These are phyloP conservation scores for Channallabes apus DNA, from an alignment of 2,797 vertebrate genomes.

Conservation along the genomic window DNA sequence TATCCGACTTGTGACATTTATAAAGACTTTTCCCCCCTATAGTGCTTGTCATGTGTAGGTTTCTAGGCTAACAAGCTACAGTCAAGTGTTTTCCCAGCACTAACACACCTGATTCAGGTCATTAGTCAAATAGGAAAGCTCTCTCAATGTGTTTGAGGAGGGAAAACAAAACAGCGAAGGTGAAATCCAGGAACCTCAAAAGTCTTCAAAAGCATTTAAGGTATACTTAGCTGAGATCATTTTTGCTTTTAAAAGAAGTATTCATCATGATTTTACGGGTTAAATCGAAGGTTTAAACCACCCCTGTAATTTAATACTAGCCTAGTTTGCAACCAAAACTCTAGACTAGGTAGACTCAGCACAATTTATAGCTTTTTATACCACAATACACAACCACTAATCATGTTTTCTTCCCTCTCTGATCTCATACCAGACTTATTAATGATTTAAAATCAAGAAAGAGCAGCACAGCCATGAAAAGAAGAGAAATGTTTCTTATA, in stretches of 20 bases:
- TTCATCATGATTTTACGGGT: background rate
- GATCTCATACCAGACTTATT: background rate
- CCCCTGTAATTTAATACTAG: background rate
- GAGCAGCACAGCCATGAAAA: background rate
- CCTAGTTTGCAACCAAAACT: background rate
- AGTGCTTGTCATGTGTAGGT: background rate
- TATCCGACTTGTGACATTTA: background rate
- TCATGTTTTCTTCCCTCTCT: background rate
- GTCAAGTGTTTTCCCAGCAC: constrained; percentile 21
- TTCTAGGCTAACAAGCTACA: background rate
- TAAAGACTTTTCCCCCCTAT: background rate
- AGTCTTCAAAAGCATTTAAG: background rate
- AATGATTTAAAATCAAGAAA: background rate
- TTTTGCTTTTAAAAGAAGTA: background rate
- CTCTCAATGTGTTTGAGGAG: background rate
- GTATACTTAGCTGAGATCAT: background rate
- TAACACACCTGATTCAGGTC: constrained; percentile 1
- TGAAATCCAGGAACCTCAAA: background rate
- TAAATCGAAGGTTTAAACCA: background rate
- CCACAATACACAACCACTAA: background rate
- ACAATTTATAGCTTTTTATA: background rate
- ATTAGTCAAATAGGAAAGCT: constrained; percentile 18
- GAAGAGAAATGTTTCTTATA: background rate
- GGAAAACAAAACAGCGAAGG: background rate
- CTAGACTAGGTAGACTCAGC: background rate